Evolutionary conservation across 2,888 invertebrate species (phyloP).

Genomic region (Ophion ventricosus): DNA sequence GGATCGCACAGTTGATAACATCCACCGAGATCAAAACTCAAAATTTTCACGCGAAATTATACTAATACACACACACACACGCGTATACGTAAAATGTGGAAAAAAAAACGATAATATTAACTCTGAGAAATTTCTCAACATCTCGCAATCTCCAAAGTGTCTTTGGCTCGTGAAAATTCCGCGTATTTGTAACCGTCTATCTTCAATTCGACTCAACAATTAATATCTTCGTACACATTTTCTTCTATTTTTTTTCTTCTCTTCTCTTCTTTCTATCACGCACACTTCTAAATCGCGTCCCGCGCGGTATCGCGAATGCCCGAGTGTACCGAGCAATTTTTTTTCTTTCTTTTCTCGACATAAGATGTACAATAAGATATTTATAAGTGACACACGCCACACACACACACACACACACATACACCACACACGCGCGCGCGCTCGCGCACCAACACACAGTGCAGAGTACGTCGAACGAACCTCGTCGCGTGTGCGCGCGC

Average conservation of each 20-base stretch:
- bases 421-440: no score
- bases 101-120: not conserved
- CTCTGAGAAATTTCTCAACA: not conserved
- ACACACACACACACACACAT: no score
- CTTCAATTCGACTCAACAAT: not conserved
- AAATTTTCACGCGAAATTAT: slow-evolving; percentile 22
- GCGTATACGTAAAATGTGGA: not conserved
- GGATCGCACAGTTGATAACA: slow-evolving; percentile 44
- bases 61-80: not conserved
- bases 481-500: slow-evolving; percentile 24
- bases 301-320: not conserved
- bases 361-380: slow-evolving; percentile 20
- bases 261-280: not conserved
- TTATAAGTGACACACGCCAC: slow-evolving; percentile 13
- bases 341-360: not conserved
- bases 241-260: not conserved
- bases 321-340: not conserved
- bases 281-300: not conserved
- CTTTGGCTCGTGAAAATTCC: not conserved
- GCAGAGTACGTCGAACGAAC: not conserved
- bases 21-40: slow-evolving; percentile 56
- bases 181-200: not conserved
- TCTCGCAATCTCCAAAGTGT: slow-evolving; percentile 6
- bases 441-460: no score
- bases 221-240: slow-evolving; percentile 1